These are phyloP conservation scores for Rhynchonycteris naso DNA, from an alignment of 2,797 vertebrate genomes.

Conservation along the genomic window DNA sequence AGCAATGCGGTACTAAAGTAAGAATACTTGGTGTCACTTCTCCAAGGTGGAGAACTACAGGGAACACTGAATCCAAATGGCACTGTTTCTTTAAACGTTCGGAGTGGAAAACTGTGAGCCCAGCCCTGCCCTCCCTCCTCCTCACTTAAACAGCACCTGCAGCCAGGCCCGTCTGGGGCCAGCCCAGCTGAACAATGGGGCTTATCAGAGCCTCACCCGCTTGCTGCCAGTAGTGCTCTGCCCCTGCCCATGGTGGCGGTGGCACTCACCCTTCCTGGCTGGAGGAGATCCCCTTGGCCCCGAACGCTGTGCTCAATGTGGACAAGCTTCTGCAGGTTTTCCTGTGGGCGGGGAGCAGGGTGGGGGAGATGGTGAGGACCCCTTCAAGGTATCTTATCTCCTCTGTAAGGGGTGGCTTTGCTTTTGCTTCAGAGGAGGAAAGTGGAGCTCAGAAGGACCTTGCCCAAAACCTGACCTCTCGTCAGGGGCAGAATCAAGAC, in stretches of 20 bases:
- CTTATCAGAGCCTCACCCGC: constrained; percentile 38
- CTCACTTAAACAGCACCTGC: constrained; percentile 71
- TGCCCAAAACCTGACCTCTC: neutral
- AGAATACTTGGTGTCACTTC: neutral
- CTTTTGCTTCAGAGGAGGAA: neutral
- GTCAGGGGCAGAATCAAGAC: neutral
- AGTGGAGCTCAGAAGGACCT: neutral
- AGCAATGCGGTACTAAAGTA: neutral
- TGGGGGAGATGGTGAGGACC: neutral
- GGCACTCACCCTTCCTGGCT: constrained; percentile 93
- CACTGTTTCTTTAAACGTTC: neutral
- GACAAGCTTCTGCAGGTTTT: constrained; percentile 95
- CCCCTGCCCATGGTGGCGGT: constrained; percentile 68
- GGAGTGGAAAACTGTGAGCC: neutral
- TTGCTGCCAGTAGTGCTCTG: neutral
- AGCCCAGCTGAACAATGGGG: constrained; percentile 54
- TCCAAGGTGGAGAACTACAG: neutral
- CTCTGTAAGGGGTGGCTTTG: neutral
- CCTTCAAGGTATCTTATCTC: neutral
- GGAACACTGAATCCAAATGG: neutral
- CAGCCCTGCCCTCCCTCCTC: constrained; percentile 22
- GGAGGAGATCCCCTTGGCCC: constrained; percentile 92
- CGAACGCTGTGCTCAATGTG: constrained; percentile 95
- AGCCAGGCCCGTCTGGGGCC: constrained; percentile 69
- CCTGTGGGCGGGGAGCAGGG: constrained; percentile 85